Evolutionary conservation across 2,888 invertebrate species (phyloP), one percentile per base, ranked within the genome.

Genomic region (Teleogryllus oceanicus): DNA sequence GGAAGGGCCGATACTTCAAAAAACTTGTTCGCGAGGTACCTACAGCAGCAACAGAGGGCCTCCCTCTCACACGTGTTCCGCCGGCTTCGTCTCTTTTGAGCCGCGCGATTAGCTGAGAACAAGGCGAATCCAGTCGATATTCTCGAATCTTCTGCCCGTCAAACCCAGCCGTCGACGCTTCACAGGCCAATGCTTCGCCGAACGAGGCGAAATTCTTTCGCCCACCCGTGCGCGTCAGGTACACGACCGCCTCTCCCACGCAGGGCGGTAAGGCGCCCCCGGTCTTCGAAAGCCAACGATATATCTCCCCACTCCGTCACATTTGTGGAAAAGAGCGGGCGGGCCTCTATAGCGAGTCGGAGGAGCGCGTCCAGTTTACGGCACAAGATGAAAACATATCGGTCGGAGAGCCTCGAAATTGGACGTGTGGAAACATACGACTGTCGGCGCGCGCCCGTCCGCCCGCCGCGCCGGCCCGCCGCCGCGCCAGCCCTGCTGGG

Each of bases 391-490:
- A 62, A 62, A 62, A 62, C 62, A 62, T 16, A 62, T 62, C 62
- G 62, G 62, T 18, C 4, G n/a, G 62, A 62, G 62, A 62, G 62
- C 62, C 62, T 11, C 13, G 62, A 62, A 62, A 62, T 62, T 62
- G 62, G 62, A 62, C 62, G 62, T 62, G 62, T 62, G 62, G 62
- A 62, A 62, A 62, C 62, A 62, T n/a, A 62, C 62, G 62, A 62
- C 62, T n/a, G 62, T 62, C 62, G 62, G n/a, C 37, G 37, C 37
- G 37, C 37, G 8, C 37, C 37, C 4, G 37, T 8, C 37, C 4
- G 24, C 24, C 37, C 37, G 37, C 37, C 37, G 37, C 37, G 37
- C 37, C 37, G 37, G 8, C 37, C 24, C 24, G 24, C 24, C 24
- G 24, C 2, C 24, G 24, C 24, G 24, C 24, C 24, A 37, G 24